Conservation (phyloP, 2,888 invertebrate species). For the Ophion ellenae region DNA sequence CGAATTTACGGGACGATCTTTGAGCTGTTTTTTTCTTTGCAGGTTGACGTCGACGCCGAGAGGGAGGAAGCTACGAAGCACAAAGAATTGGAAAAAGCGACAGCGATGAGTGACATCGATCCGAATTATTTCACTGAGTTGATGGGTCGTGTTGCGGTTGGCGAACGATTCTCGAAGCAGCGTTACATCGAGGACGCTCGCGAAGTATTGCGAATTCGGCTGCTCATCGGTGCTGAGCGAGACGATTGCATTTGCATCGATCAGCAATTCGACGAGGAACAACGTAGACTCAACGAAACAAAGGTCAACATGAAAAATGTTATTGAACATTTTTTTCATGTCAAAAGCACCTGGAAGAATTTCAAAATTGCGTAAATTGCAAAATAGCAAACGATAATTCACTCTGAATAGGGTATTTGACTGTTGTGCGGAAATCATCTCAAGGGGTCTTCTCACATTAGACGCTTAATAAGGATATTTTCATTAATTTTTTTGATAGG, state of each 20-base stretch:
- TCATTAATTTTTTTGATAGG: too few relatives aligned
- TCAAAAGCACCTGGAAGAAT: neutral
- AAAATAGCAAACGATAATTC: neutral
- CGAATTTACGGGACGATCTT: neutral
- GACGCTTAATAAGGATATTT: too few relatives aligned
- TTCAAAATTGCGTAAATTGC: neutral
- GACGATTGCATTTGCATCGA: slow-evolving; percentile 86
- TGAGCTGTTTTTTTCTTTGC: neutral
- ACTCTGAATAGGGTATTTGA: too few relatives aligned
- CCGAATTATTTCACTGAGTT: slow-evolving; percentile 88
- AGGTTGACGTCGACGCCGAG: slow-evolving; percentile 74
- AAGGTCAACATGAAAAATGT: slow-evolving; percentile 73
- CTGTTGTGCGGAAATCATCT: too few relatives aligned
- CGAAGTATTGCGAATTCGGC: slow-evolving; percentile 84
- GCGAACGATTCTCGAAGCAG: slow-evolving; percentile 86
- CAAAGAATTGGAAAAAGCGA: slow-evolving; percentile 85
- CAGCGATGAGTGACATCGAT: slow-evolving; percentile 87
- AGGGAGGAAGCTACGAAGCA: slow-evolving; percentile 69
- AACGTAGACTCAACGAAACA: slow-evolving; percentile 84
- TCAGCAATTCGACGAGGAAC: slow-evolving; percentile 85
- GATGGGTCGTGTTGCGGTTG: slow-evolving; percentile 86
- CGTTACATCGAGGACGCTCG: slow-evolving; percentile 86
- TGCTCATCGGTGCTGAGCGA: slow-evolving; percentile 84
- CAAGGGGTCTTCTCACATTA: too few relatives aligned
- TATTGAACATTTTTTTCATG: neutral